Percentiles rank a stretch among this genome's conserved stretches.
Conservation (phyloP, 1,140 invertebrate species). For the Drosophila novamexicana region DNA sequence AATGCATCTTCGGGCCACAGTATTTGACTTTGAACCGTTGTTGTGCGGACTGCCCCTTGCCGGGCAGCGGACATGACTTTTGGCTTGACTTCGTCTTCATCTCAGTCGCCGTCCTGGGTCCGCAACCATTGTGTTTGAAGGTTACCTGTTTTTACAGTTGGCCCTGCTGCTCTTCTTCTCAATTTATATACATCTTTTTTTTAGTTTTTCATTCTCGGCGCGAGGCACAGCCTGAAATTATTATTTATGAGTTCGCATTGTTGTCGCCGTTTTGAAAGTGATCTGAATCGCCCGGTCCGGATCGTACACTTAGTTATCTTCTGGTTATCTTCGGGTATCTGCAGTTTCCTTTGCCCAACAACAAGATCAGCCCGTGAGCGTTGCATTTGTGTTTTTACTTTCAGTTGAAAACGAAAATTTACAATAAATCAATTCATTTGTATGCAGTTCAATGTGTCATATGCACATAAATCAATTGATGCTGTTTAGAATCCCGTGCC, state of each 20-base stretch:
- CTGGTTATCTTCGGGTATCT: slow-evolving; percentile 34
- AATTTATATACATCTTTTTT: slow-evolving; percentile 41
- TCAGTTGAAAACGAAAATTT: slow-evolving; percentile 73
- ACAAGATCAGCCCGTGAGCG: slow-evolving; percentile 23
- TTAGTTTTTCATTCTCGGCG: slow-evolving; percentile 36
- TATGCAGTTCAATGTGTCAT: slow-evolving; percentile 54
- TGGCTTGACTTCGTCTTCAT: slow-evolving; percentile 53
- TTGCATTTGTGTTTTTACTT: slow-evolving; percentile 67
- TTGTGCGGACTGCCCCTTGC: slow-evolving; percentile 14
- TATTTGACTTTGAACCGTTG: slow-evolving; percentile 65
- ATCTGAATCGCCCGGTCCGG: slow-evolving; percentile 60
- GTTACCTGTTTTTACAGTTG: slow-evolving; percentile 82
- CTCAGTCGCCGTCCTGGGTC: slow-evolving; percentile 29
- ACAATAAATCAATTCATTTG: slow-evolving; percentile 59
- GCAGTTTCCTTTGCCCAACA: slow-evolving; percentile 5
- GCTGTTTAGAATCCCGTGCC: slow-evolving; percentile 51
- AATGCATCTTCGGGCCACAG: slow-evolving; percentile 61
- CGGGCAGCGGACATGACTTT: slow-evolving; percentile 69
- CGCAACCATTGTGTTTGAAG: slow-evolving; percentile 65
- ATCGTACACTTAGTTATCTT: slow-evolving; percentile 26
- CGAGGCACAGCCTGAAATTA: slow-evolving; percentile 60
- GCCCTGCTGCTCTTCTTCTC: slow-evolving; percentile 15
- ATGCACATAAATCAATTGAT: slow-evolving; percentile 63
- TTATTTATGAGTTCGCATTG: slow-evolving; percentile 81
- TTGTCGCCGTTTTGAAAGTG: slow-evolving; percentile 69